phyloP scores from a whole-genome alignment of 2,797 vertebrate genomes.

The Columba guinea region DNA sequence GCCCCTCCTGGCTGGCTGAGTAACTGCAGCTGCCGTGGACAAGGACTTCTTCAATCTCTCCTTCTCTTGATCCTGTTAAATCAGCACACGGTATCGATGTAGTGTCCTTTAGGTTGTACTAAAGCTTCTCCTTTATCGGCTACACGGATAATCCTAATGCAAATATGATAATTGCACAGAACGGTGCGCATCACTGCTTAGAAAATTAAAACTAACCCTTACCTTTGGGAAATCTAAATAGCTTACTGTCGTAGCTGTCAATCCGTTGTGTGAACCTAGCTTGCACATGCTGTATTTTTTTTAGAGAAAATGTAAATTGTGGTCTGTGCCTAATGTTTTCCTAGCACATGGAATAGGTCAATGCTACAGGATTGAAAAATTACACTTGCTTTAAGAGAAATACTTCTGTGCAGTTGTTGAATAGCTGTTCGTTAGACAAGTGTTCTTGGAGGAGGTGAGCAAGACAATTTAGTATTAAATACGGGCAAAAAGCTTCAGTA shows the following conservation, averaged over 20 bases:
- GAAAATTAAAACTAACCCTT: slow-evolving; percentile 10
- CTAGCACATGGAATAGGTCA: slow-evolving; percentile 59
- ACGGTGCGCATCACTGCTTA: slow-evolving; percentile 12
- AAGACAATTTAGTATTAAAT: slow-evolving; percentile 33
- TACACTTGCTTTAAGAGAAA: slow-evolving; percentile 61
- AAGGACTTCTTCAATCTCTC: not conserved
- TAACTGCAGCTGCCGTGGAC: not conserved
- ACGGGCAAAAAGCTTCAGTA: slow-evolving; percentile 23
- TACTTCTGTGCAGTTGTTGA: slow-evolving; percentile 62
- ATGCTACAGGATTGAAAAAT: slow-evolving; percentile 49
- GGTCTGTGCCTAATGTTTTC: slow-evolving; percentile 74
- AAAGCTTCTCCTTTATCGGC: slow-evolving; percentile 22
- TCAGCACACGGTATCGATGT: not conserved
- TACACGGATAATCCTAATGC: slow-evolving; percentile 26
- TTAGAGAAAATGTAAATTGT: slow-evolving; percentile 62
- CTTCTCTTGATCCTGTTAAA: not conserved
- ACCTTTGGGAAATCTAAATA: slow-evolving; percentile 56
- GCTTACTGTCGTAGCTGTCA: slow-evolving; percentile 51
- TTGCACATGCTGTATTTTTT: slow-evolving; percentile 63
- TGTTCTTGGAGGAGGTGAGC: slow-evolving; percentile 44
- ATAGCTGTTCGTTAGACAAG: slow-evolving; percentile 58
- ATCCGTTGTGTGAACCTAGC: slow-evolving; percentile 47
- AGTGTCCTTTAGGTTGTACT: slow-evolving; percentile 29
- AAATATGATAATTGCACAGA: not conserved
- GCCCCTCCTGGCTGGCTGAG: not conserved